These are phyloP conservation scores for Pogonophryne albipinna DNA, from an alignment of 2,797 vertebrate genomes.

Conservation along the genomic window DNA sequence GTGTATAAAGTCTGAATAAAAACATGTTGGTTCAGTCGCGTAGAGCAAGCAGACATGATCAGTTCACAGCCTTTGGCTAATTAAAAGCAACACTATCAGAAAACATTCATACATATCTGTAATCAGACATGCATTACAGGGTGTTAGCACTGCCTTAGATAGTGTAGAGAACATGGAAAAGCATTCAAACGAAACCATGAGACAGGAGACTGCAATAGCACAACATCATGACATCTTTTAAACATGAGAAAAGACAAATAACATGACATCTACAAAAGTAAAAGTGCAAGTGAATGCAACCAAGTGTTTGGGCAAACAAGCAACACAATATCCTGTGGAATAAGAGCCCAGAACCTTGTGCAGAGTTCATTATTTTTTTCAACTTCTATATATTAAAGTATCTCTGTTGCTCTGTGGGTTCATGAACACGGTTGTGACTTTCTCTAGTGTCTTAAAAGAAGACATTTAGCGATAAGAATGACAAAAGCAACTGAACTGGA, in stretches of 20 bases:
- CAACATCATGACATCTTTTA: neutral
- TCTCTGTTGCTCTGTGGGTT: constrained; percentile 18
- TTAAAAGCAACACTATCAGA: neutral
- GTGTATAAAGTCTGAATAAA: neutral
- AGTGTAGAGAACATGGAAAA: neutral
- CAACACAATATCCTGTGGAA: constrained; percentile 12
- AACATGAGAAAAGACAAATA: neutral
- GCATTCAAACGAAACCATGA: constrained; percentile 3
- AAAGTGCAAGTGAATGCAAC: neutral
- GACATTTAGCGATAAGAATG: constrained; percentile 51
- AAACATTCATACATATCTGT: neutral
- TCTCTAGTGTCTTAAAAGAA: constrained; percentile 49
- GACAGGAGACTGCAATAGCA: neutral
- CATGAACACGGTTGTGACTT: constrained; percentile 25
- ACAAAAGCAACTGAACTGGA: constrained; percentile 44
- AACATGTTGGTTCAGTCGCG: neutral
- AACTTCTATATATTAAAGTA: constrained; percentile 30
- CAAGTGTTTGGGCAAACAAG: constrained; percentile 1
- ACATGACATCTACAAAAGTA: neutral
- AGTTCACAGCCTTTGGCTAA: neutral
- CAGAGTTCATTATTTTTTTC: constrained; percentile 3
- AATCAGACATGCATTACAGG: constrained; percentile 12
- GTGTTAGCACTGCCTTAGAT: constrained; percentile 5
- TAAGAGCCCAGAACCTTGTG: constrained; percentile 11
- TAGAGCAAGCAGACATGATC: neutral